Evolutionary conservation across 1,140 invertebrate genomes (phyloP), one percentile per base, ranked within the genome.

Genomic region (Diplogasteroides magnus): DNA sequence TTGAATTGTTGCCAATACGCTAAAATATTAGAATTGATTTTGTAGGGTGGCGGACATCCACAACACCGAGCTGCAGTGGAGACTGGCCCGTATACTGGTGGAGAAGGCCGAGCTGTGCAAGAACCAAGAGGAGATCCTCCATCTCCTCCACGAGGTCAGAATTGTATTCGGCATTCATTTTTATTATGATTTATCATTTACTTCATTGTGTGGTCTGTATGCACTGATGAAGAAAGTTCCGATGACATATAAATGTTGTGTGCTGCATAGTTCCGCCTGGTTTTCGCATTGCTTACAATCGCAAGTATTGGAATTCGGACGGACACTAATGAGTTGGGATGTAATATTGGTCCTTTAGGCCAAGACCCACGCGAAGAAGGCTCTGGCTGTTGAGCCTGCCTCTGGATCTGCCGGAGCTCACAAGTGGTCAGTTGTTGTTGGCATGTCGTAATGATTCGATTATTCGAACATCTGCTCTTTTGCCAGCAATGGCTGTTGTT

Each of bases 331-430:
- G n/a, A n/a, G n/a, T n/a, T n/a, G n/a, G n/a, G n/a, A n/a, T n/a
- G n/a, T n/a, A n/a, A n/a, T n/a, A n/a, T n/a, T n/a, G n/a, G n/a
- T n/a, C n/a, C n/a, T n/a, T n/a, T 55, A 57, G 37, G 74, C 74
- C 59, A 64, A 71, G 70, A 61, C 29, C 13, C 63, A 78, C 61
- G 79, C 75, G 37, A 70, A 78, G 37, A 78, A 78, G 37, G 76
- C 76, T 15, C 65, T 77, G 11, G 66, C 77, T 31, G 28, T 78
- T 13, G 76, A 77, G 62, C 73, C 74, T 29, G 55, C 68, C 25
- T 60, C 63, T 26, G 77, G 73, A 61, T 29, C 25, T 48, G 76
- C 76, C 31, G 76, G 76, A 37, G 68, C 69, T 3, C 76, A 77
- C 62, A 77, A 77, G 58, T 77, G 76, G 76, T 72, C 74, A n/a